Evolutionary conservation across 2,113 vertebrate genomes (phyloP), one percentile per base, ranked within the genome.

Genomic region (Hiodon tergisus): DNA sequence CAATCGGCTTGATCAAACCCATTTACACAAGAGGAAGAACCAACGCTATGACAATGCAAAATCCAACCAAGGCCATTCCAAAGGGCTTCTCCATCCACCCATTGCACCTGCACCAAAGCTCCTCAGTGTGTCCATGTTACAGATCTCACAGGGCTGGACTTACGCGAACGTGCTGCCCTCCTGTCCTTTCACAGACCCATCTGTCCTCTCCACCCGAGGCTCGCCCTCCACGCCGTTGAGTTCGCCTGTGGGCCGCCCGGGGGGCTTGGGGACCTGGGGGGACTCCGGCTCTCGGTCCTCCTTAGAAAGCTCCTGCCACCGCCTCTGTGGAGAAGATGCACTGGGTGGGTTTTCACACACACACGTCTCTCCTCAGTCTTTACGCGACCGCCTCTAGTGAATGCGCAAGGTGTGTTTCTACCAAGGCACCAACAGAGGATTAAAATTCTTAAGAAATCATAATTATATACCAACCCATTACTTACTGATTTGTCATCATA

Each of bases 151-250:
- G n/a, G n/a, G 31, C 4, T 14, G 13, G 59, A 80, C 92, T 88
- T 87, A 98, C 97, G 87, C 89, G 65, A 89, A 89, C 48, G 78
- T 82, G 78, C 75, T 89, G 2, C 90, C 91, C 58, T 85, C 91
- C 17, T 88, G 86, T 17, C 86, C 86, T 78, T 87, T 91, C 81
- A 75, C 77, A 52, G 90, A 86, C 14, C 92, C 73, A 52, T 88
- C 92, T 0, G 11, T 67, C 74, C 78, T 62, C 71, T 88, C 89
- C 65, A 83, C 86, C 46, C 76, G 62, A 4, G 73, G 76, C 4
- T 83, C 71, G 71, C 88, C 88, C 70, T 86, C 89, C 54, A 53
- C 78, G 58, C 90, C 93, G 74, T 92, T 93, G 78, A 85, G 87
- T 70, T 88, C 89, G 73, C 90, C 91, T 65, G 86, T 89, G 48